Percentiles rank a stretch among this genome's conserved stretches.
Evolutionary conservation across 1,140 invertebrate species (phyloP).

Genomic region (Eumaeus atala): DNA sequence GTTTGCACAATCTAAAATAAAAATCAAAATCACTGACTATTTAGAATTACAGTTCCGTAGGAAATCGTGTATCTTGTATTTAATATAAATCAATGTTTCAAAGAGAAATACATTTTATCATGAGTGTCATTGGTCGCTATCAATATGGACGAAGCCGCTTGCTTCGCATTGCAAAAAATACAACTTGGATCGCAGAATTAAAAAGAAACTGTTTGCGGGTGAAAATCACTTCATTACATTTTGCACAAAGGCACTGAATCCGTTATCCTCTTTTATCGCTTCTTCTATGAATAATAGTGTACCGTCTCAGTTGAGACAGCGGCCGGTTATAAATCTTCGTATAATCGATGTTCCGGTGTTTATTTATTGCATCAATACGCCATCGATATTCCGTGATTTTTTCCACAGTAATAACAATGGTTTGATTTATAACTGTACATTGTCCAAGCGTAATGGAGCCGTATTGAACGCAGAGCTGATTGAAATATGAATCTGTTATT

Average conservation of each 20-base stretch:
- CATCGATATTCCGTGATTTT: slow-evolving; percentile 22
- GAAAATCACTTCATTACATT: slow-evolving; percentile 25
- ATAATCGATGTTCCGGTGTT: slow-evolving; percentile 64
- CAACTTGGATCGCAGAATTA: too few species aligned
- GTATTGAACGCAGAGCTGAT: not conserved
- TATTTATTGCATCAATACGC: slow-evolving; percentile 58
- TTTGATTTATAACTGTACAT: slow-evolving; percentile 41
- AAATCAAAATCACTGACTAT: too few species aligned
- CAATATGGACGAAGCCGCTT: too few species aligned
- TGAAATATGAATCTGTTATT: too few species aligned
- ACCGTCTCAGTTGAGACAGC: slow-evolving; percentile 34
- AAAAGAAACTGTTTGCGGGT: too few species aligned
- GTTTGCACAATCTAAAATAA: too few species aligned
- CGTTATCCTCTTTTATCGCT: slow-evolving; percentile 43
- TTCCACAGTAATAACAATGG: slow-evolving; percentile 54
- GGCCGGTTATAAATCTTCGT: slow-evolving; percentile 61
- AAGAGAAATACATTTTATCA: too few species aligned
- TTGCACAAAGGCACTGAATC: slow-evolving; percentile 22
- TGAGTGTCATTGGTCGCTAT: too few species aligned
- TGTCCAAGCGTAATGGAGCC: not conserved
- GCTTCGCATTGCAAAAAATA: too few species aligned
- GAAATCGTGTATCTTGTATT: too few species aligned
- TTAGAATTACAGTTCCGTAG: too few species aligned
- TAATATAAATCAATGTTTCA: too few species aligned
- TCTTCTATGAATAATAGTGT: slow-evolving; percentile 59